These are phyloP conservation scores for Ctena decussata DNA, from an alignment of 2,888 invertebrate genomes.

Conservation along the genomic window DNA sequence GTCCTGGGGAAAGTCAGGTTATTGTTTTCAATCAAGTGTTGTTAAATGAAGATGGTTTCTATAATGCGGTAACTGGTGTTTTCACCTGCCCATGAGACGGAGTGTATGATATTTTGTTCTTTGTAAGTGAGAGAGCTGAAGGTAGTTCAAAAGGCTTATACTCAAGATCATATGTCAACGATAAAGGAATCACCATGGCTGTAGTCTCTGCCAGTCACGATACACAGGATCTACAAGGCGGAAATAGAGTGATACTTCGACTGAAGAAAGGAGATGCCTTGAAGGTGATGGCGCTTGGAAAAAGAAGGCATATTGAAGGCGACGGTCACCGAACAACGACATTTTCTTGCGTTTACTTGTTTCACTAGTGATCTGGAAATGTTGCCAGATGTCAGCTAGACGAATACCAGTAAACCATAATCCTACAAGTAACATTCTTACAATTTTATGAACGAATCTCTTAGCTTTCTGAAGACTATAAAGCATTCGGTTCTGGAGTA, in stretches of 20 bases:
- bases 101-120: conserved; percentile 5
- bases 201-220: not conserved
- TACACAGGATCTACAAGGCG: conserved; percentile 8
- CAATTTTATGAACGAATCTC: too few species aligned
- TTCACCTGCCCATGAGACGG: not conserved
- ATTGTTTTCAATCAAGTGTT: not conserved
- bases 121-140: not conserved
- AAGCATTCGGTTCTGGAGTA: too few species aligned
- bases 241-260: not conserved
- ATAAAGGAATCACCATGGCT: not conserved
- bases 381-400: too few species aligned
- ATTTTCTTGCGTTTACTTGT: too few species aligned
- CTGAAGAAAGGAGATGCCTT: not conserved
- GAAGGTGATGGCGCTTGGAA: not conserved
- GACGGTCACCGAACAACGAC: too few species aligned
- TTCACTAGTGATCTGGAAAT: too few species aligned
- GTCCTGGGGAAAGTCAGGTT: not conserved
- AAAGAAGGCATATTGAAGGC: too few species aligned
- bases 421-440: too few species aligned
- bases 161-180: not conserved
- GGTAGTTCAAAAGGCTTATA: not conserved
- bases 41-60: conserved; percentile 7
- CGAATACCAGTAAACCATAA: too few species aligned
- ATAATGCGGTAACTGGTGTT: not conserved
- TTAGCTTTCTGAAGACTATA: too few species aligned